A percentile compares a stretch with the other conserved stretches of the same genome.
phyloP scores from a whole-genome alignment of 2,888 invertebrate genomes.

The Sesamia inferens region DNA sequence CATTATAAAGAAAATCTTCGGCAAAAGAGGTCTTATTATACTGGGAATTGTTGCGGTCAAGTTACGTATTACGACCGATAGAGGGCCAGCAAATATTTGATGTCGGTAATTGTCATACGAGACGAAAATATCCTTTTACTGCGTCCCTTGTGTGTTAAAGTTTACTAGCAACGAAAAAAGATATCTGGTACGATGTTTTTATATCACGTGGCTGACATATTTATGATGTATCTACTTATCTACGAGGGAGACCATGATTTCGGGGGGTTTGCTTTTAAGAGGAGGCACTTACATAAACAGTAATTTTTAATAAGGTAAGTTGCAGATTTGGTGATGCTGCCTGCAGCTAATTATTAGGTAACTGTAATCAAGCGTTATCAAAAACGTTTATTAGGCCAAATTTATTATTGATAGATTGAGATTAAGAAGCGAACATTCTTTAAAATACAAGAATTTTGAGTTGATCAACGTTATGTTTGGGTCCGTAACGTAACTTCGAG shows the following conservation, averaged over 20 bases:
- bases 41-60: constrained; percentile 70
- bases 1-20: neutral
- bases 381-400: neutral
- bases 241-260: neutral
- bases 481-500: too few relatives aligned
- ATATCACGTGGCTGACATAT: constrained; percentile 25
- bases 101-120: constrained; percentile 87
- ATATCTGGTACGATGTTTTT: constrained; percentile 41
- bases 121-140: constrained; percentile 73
- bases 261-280: neutral
- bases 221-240: constrained; percentile 17
- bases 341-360: neutral
- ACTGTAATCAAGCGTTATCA: neutral
- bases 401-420: neutral
- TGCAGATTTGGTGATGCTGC: neutral
- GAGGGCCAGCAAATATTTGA: constrained; percentile 88
- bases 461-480: too few relatives aligned
- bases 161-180: constrained; percentile 59
- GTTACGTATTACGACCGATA: constrained; percentile 86
- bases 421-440: neutral
- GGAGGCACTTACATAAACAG: neutral
- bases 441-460: neutral
- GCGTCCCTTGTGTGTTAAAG: constrained; percentile 58
- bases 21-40: constrained; percentile 47
- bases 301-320: neutral